Base-by-base conservation (phyloP, 2,113 vertebrate species). In the Oxygymnocypris stewartii region DNA sequence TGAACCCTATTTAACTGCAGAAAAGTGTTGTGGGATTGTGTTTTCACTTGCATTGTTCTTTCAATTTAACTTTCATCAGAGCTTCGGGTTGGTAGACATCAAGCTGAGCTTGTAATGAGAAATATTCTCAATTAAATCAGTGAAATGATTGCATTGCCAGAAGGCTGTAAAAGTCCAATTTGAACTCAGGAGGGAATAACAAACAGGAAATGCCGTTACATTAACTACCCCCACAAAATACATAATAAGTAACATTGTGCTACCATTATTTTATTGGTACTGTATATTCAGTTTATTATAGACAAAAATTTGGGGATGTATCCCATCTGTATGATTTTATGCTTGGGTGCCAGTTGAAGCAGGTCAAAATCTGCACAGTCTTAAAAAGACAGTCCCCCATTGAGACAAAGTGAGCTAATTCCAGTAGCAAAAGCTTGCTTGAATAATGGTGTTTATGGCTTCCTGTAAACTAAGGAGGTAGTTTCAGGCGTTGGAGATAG, bases 11-110 rank as follows among this genome's bases (percentile, higher is more conserved):
- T 79, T 88, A 82, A 88, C 69, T 84, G 79, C 40, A 78, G 59
- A 67, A 88, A 88, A 59, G 18, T 86, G 57, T 16, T 42, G 78
- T 82, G 76, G 82, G 84, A 88, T 85, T 84, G 69, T 80, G 44
- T 75, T 80, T 84, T 86, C 79, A 86, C 57, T 79, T 44, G 16
- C 28, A 40, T 42, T 63, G 42, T 76, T 42, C 77, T 78, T 51
- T n/a, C 85, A 67, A 59, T 88, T 86, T 75, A 54, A 88, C 44
- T 77, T 57, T 75, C 18, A 80, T 87, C 73, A 80, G 35, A 16
- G 54, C 81, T 84, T 76, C 44, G 65, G 71, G 67, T 80, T 79
- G 31, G 80, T 80, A 77, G 71, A 59, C 75, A 16, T 31, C 81
- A 54, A 59, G 67, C 51, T 86, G 65, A 84, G 65, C 51, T 59